Conservation (phyloP, 2,888 invertebrate species). For the Ormyrus labotus region DNA sequence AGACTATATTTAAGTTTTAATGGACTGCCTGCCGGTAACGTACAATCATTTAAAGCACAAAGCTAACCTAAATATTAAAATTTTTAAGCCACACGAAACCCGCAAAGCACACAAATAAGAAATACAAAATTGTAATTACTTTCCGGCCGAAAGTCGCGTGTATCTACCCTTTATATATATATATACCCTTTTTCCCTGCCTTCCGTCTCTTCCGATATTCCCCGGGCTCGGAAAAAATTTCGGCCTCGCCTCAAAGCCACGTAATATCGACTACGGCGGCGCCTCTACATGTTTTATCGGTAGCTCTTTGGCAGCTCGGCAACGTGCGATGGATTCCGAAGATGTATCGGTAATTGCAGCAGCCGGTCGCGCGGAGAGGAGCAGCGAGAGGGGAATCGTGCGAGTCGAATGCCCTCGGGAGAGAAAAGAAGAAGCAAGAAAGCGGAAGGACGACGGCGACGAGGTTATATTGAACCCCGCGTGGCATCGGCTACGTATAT, state of each 20-base stretch:
- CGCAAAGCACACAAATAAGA: too few relatives aligned
- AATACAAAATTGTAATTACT: too few relatives aligned
- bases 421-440: neutral
- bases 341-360: slow-evolving; percentile 22
- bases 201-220: too few relatives aligned
- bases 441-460: neutral
- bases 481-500: neutral
- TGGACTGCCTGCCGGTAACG: too few relatives aligned
- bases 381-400: neutral
- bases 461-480: neutral
- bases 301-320: neutral
- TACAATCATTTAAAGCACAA: too few relatives aligned
- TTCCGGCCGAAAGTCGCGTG: too few relatives aligned
- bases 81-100: too few relatives aligned
- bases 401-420: neutral
- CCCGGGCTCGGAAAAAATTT: too few relatives aligned
- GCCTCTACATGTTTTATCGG: neutral
- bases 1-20: too few relatives aligned
- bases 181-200: too few relatives aligned
- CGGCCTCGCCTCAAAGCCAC: neutral
- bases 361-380: neutral
- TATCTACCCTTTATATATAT: too few relatives aligned
- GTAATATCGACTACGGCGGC: neutral
- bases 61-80: too few relatives aligned
- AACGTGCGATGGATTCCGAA: slow-evolving; percentile 1